Evolutionary conservation across 53 echinoderm and acorn worm species (phyloP).

Genomic region (Temnopleurus reevesii): DNA sequence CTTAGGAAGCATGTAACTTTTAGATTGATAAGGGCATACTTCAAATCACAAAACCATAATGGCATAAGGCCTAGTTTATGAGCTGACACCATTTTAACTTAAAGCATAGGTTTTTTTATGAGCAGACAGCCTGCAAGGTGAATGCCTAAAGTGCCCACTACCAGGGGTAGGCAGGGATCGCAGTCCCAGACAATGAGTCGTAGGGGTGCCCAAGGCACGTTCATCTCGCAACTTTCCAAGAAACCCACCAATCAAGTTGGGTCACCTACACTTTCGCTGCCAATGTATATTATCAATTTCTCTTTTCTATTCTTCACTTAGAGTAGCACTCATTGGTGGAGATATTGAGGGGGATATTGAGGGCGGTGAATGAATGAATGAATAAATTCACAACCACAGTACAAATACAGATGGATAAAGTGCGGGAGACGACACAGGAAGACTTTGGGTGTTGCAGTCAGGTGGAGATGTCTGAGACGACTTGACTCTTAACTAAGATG

Average conservation of each 20-base stretch:
- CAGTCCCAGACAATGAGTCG: neutral
- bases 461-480: neutral
- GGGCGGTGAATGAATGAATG: neutral
- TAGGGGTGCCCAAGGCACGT: neutral
- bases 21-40: neutral
- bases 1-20: neutral
- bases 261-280: constrained; percentile 40
- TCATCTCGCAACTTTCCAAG: neutral
- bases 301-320: constrained; percentile 2
- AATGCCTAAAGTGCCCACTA: neutral
- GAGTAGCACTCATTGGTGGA: constrained; percentile 8
- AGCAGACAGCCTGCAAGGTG: constrained; percentile 18
- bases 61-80: neutral
- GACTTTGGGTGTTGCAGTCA: neutral
- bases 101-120: neutral
- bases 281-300: neutral
- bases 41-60: neutral
- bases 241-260: neutral
- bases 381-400: constrained; percentile 1
- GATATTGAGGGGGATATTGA: too few species aligned
- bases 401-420: neutral
- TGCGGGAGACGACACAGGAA: neutral
- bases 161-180: neutral
- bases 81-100: neutral
- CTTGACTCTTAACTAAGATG: too few species aligned